Evolutionary conservation across 2,113 vertebrate genomes (phyloP), one percentile per base, ranked within the genome.

Genomic region (Hirundichthys speculiger): DNA sequence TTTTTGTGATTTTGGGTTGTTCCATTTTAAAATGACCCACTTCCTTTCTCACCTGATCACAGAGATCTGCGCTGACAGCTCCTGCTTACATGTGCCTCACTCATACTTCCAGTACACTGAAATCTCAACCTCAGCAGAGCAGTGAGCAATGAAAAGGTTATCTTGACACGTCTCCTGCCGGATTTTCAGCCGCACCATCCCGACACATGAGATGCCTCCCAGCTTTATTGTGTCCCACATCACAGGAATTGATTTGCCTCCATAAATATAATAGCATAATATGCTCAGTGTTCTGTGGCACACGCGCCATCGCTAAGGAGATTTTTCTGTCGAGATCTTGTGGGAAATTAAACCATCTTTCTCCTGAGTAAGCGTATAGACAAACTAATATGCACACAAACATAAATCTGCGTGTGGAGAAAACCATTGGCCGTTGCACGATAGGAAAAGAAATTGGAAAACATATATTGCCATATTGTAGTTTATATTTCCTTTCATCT

Each of bases 251-350:
- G 85, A 88, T 89, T 89, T 79, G 63, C 82, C 77, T 82, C 65
- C 82, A 84, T 83, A 85, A 83, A 83, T 82, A 84, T 83, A 85
- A 88, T 74, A 70, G 75, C 69, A 70, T 86, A 86, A 89, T 89
- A 80, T 77, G 75, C 89, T 86, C 80, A 56, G 85, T 42, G 82
- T 27, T 67, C 69, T 81, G 79, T 42, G 82, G 69, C 27, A 43
- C 41, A 58, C 68, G 7, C 73, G 43, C 49, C 50, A 66, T 60
- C 86, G 56, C 83, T 50, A 59, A 85, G 77, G 86, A 86, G 87
- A 86, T 85, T 86, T 82, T 80, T 80, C 81, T 87, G 65, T 61
- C 80, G 64, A 63, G 61, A 77, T 86, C 83, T 85, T 83, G 34
- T 78, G 88, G 85, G 88, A 92, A 90, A 92, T 90, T 84, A 90